phyloP scores from a whole-genome alignment of 2,113 vertebrate species.

The Tychaedon coryphoeus region DNA sequence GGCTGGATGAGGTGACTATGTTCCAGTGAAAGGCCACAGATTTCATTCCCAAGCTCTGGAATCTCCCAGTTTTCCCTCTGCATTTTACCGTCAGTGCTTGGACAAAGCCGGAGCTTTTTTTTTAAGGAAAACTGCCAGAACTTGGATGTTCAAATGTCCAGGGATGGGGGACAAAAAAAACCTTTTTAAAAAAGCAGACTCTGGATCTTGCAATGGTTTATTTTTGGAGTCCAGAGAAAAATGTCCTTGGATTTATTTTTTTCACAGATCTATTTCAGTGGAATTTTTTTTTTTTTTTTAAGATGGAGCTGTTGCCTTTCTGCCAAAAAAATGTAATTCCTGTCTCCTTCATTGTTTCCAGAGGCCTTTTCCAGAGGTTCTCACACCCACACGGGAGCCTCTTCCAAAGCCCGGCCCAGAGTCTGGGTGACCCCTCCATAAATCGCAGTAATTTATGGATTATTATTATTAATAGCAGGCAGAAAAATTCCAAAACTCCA shows the following conservation, averaged over 20 bases:
- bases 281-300: not conserved
- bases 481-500: not conserved
- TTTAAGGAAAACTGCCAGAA: not conserved
- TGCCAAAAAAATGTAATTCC: not conserved
- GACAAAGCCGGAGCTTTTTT: rapidly evolving
- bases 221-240: not conserved
- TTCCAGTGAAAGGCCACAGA: not conserved
- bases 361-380: not conserved
- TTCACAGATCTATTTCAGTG: not conserved
- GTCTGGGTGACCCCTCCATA: not conserved
- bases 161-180: not conserved
- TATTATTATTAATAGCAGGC: not conserved
- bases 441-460: not conserved
- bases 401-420: not conserved
- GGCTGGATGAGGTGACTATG: not conserved
- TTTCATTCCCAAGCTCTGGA: not conserved
- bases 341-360: not conserved
- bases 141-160: not conserved
- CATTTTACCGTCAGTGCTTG: not conserved
- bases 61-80: not conserved
- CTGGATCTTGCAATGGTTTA: not conserved
- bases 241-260: not conserved
- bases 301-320: not conserved
- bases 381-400: not conserved
- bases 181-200: not conserved